A percentile compares a stretch with the other conserved stretches of the same genome.
These are phyloP conservation scores for Onychomys arenicola DNA, from an alignment of 2,797 vertebrate species.

Conservation along the genomic window DNA sequence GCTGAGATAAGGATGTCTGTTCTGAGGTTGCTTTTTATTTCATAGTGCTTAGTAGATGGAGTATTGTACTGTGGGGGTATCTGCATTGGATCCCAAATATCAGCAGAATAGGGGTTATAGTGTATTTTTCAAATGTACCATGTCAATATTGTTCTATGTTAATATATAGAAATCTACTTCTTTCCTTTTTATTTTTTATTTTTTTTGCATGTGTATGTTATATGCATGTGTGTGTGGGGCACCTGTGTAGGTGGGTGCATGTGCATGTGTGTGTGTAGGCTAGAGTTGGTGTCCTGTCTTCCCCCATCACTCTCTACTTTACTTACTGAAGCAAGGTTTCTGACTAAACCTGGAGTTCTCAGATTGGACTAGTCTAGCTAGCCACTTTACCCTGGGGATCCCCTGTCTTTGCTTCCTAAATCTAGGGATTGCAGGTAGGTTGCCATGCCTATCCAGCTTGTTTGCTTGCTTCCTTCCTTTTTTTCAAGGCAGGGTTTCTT, in stretches of 20 bases:
- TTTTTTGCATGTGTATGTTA: background rate
- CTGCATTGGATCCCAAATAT: background rate
- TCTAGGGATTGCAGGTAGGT: background rate
- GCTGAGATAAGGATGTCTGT: background rate
- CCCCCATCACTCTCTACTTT: background rate
- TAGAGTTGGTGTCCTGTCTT: background rate
- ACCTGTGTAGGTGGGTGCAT: background rate
- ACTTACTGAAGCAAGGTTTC: background rate
- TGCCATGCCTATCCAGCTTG: background rate
- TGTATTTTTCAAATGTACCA: background rate
- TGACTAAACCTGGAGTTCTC: background rate
- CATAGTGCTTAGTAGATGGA: background rate
- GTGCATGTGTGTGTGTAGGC: background rate
- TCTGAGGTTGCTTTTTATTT: background rate
- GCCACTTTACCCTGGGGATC: background rate
- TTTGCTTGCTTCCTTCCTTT: background rate
- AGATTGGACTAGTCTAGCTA: background rate
- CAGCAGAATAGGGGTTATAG: background rate
- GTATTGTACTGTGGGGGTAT: background rate
- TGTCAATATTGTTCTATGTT: background rate
- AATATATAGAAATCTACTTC: background rate
- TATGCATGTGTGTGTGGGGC: background rate
- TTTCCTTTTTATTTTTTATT: too few species aligned
- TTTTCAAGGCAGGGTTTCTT: background rate
- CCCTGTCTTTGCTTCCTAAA: background rate